A percentile compares a stretch with the other conserved stretches of the same genome.
Conservation (phyloP, 2,888 invertebrate genomes). For the Clistopyga incitator region DNA sequence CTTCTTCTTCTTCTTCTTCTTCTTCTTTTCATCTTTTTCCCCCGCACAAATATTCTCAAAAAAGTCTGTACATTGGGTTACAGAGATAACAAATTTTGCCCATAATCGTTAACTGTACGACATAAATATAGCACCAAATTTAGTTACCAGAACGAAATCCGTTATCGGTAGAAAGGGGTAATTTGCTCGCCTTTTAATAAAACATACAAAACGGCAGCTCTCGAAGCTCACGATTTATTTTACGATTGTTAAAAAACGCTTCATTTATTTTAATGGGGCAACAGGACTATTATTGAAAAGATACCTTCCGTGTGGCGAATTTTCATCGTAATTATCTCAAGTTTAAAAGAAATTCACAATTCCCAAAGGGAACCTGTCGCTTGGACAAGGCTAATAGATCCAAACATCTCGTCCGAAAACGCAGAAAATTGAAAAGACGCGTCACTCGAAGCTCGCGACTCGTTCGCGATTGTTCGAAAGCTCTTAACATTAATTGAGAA, state of each 20-base stretch:
- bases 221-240: slow-evolving; percentile 17
- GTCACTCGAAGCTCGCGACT: slow-evolving; percentile 11
- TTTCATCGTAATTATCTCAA: neutral
- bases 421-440: slow-evolving; percentile 17
- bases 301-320: neutral
- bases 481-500: slow-evolving; percentile 14
- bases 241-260: slow-evolving; percentile 14
- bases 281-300: slow-evolving; percentile 18
- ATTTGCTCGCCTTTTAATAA: neutral
- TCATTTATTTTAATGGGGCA: slow-evolving; percentile 18
- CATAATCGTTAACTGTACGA: neutral
- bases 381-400: neutral
- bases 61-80: too few species aligned
- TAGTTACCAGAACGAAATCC: neutral
- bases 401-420: neutral
- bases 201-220: slow-evolving; percentile 9
- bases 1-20: too few species aligned
- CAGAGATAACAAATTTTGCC: too few species aligned
- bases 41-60: too few species aligned
- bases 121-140: neutral
- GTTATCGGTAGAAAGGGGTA: neutral
- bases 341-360: neutral
- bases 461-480: slow-evolving; percentile 22
- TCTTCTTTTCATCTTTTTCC: too few species aligned
- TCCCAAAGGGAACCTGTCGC: neutral